Conservation (phyloP, 2,113 vertebrate species). For the Capreolus pygargus region DNA sequence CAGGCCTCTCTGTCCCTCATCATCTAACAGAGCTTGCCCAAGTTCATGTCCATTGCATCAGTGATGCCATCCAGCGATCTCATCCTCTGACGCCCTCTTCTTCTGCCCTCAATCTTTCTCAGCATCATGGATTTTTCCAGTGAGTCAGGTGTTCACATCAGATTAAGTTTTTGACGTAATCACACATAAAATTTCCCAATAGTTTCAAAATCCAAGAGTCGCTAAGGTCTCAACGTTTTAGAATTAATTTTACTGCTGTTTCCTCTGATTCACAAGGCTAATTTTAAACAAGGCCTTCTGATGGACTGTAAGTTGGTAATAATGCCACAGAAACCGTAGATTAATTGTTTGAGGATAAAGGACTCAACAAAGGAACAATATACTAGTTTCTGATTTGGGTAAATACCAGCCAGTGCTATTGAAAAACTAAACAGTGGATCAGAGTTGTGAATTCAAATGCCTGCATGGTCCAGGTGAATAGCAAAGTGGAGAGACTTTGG, state of each 20-base stretch:
- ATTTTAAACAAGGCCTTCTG: constrained; percentile 26
- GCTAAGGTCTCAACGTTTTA: background rate
- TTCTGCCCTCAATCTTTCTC: background rate
- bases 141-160: background rate
- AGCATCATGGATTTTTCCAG: background rate
- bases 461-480: background rate
- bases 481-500: background rate
- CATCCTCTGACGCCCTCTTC: background rate
- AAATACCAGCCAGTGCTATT: background rate
- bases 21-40: background rate
- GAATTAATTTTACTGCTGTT: constrained; percentile 2
- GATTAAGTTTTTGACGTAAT: constrained; percentile 17
- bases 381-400: background rate
- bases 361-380: background rate
- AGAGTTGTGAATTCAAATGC: background rate
- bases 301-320: background rate
- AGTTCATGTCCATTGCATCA: background rate
- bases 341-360: background rate
- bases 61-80: background rate
- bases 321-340: background rate
- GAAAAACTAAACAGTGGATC: background rate
- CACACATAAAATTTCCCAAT: constrained; percentile 24
- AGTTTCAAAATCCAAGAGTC: constrained; percentile 30
- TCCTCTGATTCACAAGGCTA: constrained; percentile 19
- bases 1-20: background rate